These are phyloP conservation scores for Phrynocephalus guinanensis DNA, from an alignment of 2,797 vertebrate species.

Conservation along the genomic window DNA sequence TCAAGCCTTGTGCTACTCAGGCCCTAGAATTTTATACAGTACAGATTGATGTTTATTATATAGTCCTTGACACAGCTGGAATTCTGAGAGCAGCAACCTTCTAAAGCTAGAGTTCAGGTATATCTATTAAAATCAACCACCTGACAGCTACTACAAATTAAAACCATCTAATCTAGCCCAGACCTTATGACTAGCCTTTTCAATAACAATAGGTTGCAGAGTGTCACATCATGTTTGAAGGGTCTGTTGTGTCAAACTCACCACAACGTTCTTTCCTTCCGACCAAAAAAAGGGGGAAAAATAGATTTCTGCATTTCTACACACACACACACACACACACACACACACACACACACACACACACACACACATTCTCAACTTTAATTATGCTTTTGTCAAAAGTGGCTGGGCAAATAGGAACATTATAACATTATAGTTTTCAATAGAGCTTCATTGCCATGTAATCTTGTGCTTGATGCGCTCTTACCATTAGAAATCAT, in stretches of 20 bases:
- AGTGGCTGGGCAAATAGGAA: not conserved
- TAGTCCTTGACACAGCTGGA: not conserved
- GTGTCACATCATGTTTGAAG: slow-evolving; percentile 36
- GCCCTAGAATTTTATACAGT: not conserved
- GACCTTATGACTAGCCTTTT: slow-evolving; percentile 16
- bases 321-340: no score
- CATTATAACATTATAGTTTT: slow-evolving; percentile 16
- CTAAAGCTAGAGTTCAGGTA: not conserved
- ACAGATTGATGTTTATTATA: slow-evolving; percentile 3
- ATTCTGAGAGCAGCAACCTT: not conserved
- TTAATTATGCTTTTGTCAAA: slow-evolving; percentile 47
- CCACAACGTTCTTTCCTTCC: not conserved
- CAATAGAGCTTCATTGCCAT: not conserved
- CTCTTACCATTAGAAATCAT: not conserved
- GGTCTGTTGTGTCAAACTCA: slow-evolving; percentile 3
- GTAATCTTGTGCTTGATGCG: slow-evolving; percentile 32
- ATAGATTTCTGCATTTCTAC: no score
- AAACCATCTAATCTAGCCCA: slow-evolving; percentile 28
- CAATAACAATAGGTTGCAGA: slow-evolving; percentile 14
- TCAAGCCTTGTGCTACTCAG: not conserved
- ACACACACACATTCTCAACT: slow-evolving; percentile 16
- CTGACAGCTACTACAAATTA: slow-evolving; percentile 23
- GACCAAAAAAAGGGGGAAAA: not conserved
- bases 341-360: no score
- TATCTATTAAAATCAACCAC: slow-evolving; percentile 21